Base-by-base conservation (phyloP, 2,797 vertebrate genomes). In the Cephalopachus bancanus region DNA sequence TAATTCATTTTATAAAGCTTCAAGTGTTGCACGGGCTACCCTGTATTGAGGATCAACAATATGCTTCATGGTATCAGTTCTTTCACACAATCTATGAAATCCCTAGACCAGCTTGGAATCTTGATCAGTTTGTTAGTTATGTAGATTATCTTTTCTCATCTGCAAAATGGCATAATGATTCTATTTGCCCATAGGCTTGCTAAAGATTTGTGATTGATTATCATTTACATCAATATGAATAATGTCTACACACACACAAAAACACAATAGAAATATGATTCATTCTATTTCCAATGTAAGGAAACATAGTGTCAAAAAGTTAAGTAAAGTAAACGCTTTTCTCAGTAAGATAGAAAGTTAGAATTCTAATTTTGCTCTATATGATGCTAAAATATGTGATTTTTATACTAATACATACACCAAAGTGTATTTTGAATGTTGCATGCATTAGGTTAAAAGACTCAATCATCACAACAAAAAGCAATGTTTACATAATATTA, bases 211-310 rank as follows among this genome's bases (percentile, higher is more conserved):
- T 33, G 14, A 3, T 62, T 55, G 64, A 55, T n/a, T 60, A 80
- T 53, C 55, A 69, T 76, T 24, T 26, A 17, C 44, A 60, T 30
- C 44, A 30, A 37, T 37, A 12, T n/a, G 28, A 69, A 10, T 51
- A 26, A 51, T 22, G 72, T 67, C 33, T 51, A 79, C 26, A 51
- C 6, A 79, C 8, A 51, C 51, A 75, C 16, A 53, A 78, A 89
- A 62, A 24, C 44, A 1, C 71, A n/a, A 62, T n/a, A 78, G 57
- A 64, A 67, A 24, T n/a, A 51, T 53, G 37, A 69, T 37, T 19
- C 75, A 84, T 74, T 89, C 7, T 78, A 85, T 79, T 80, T 93
- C 51, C 24, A 80, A 28, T 51, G 16, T 30, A 57, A 93, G 75
- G 6, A 80, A 80, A 59, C 4, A 44, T 30, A 57, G 33, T 30